phyloP scores from a whole-genome alignment of 1,140 invertebrate genomes.

The Drosophila yakuba region DNA sequence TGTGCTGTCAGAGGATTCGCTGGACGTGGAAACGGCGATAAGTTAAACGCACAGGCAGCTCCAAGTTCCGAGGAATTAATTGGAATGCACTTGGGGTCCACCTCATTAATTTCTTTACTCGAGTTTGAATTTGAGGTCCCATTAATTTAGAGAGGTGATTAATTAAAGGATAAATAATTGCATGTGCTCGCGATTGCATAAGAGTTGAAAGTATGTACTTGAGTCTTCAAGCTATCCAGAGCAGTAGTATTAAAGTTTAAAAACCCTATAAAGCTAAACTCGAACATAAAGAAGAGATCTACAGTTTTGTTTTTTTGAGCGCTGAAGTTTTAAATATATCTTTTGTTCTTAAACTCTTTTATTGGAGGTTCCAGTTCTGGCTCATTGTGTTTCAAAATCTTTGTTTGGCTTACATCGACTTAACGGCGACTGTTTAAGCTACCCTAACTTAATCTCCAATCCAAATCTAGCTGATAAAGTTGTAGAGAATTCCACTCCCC shows the following conservation, averaged over 20 bases:
- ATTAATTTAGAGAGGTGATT: neutral
- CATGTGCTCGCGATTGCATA: no score
- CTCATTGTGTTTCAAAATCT: conserved; percentile 3
- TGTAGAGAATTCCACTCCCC: conserved; percentile 40
- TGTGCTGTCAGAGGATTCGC: conserved; percentile 20
- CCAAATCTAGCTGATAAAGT: conserved; percentile 42
- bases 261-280: no score
- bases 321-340: conserved; percentile 1
- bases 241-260: no score
- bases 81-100: conserved; percentile 19
- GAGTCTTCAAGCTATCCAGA: no score
- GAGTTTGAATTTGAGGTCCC: neutral
- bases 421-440: neutral
- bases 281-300: no score
- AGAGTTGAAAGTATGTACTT: no score
- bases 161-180: neutral
- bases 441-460: conserved; percentile 2
- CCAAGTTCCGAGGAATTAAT: conserved; percentile 26
- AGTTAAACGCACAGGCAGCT: conserved; percentile 35
- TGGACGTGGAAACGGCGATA: conserved; percentile 12
- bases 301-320: neutral
- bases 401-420: conserved; percentile 4
- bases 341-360: neutral
- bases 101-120: conserved; percentile 11
- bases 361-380: conserved; percentile 7